phyloP scores from a whole-genome alignment of 2,888 invertebrate species.

The Seladonia tumulorum region DNA sequence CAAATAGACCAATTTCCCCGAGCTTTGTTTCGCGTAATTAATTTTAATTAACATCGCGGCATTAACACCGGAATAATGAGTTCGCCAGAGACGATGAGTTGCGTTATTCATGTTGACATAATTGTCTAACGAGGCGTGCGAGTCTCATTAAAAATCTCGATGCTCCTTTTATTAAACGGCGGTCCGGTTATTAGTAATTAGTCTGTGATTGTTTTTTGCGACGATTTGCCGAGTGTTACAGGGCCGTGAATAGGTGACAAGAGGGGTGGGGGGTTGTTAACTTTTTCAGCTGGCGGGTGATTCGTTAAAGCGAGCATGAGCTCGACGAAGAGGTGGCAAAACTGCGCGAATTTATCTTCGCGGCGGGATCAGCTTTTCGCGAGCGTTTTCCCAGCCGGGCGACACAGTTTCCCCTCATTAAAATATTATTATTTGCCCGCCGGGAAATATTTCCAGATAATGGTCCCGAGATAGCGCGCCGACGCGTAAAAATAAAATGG shows the following conservation, averaged over 20 bases:
- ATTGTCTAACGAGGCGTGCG: not conserved
- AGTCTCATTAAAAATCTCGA: slow-evolving; percentile 7
- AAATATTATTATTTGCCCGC: slow-evolving; percentile 36
- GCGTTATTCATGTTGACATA: not conserved
- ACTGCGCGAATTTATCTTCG: slow-evolving; percentile 3
- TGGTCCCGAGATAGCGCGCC: not conserved
- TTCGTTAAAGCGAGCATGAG: not conserved
- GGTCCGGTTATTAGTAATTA: not conserved
- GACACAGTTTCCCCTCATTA: slow-evolving; percentile 35
- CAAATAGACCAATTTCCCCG: not conserved
- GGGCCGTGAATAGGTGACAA: not conserved
- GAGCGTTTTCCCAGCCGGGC: not conserved
- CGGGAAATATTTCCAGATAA: slow-evolving; percentile 15
- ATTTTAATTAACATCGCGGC: not conserved
- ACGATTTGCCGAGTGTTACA: not conserved
- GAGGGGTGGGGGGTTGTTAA: not conserved
- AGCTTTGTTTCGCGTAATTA: not conserved
- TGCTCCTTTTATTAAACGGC: not conserved
- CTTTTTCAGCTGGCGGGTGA: not conserved
- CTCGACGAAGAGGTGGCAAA: not conserved
- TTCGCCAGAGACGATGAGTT: not conserved
- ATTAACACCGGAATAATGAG: not conserved
- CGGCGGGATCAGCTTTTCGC: not conserved
- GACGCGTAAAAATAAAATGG: slow-evolving; percentile 39
- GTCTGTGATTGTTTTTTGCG: not conserved